Evolutionary conservation across 2,888 invertebrate genomes (phyloP), one percentile per base, ranked within the genome.

Genomic region (Lymantria monacha): DNA sequence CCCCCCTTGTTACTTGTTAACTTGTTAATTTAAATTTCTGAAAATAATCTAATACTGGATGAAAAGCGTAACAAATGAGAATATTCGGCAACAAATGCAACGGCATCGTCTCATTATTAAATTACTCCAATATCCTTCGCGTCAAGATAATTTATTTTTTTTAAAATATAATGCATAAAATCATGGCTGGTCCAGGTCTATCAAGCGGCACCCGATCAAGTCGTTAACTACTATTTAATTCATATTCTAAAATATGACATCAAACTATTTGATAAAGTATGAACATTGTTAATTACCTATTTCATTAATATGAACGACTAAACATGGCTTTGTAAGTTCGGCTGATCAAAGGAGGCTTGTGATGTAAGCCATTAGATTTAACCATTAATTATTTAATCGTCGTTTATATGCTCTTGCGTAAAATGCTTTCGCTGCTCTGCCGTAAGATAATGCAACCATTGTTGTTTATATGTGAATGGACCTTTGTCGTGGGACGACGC

Each of bases 331-430:
- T 80, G 70, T 79, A 72, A 64, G 55, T 54, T 63, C 59, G 57
- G 56, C 59, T 36, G 61, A 70, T 79, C 71, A 77, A 79, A 75
- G 70, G 61, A 59, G 66, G 50, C 63, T 56, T 75, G 67, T 83
- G 81, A 85, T 76, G 81, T 80, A 87, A 83, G 74, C 79, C 74
- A 84, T 87, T 84, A 86, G 74, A 69, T 77, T 75, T 66, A 74
- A 69, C 75, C 79, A 88, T 90, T 88, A 88, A 87, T 90, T 87
- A 87, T 81, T 84, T 86, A 83, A 87, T 82, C 75, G 80, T 72
- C 81, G 76, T 84, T 85, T 81, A 84, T 75, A 73, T 79, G 74
- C 59, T 62, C 68, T 85, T 88, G 70, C 81, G 79, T 74, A 88
- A 89, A 51, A 65, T 76, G 81, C 86, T 86, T 88, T 87, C 87